Evolutionary conservation across 2,113 vertebrate genomes (phyloP), one percentile per base, ranked within the genome.

Genomic region (Antennarius striatus): DNA sequence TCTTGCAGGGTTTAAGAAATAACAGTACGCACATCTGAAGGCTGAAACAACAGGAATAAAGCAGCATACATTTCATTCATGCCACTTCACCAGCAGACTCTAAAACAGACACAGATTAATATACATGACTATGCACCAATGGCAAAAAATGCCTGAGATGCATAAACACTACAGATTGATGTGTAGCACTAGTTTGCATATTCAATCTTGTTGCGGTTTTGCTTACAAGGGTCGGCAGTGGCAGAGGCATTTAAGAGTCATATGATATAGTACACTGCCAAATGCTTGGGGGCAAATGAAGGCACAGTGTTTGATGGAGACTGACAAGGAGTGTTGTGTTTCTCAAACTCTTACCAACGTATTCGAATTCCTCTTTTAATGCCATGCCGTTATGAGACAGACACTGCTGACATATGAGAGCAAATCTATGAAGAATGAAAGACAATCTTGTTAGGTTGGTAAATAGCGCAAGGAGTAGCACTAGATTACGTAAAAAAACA

Each of bases 301-400:
- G 75, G 73, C 84, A 61, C 64, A 50, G 78, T 79, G 75, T 90
- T 83, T 89, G 86, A 92, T 91, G 70, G 84, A 87, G 82, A 90
- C 82, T 84, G 87, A 90, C 88, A 84, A 71, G 81, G 65, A 70
- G 66, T 58, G 60, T 56, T 68, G 71, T 62, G 80, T 85, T 88
- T 86, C 80, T 78, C 63, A 65, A 79, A 91, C 82, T 84, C 97
- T 98, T 94, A 99, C 98, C 98, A 86, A 96, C 73, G 48, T 98
- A 99, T 92, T 99, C 98, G 93, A 98, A 99, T 87, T 99, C 98
- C 85, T 99, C 98, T 80, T 96, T 98, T 92, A 99, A 93, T 84
- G 97, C 96, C 98, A 99, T 99, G 79, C 98, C 98, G 89, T 99
- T 99, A 90, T 99, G 98, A 77, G 96, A 98, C 90, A 96, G 93